Percentiles rank a stretch among this genome's conserved stretches.
phyloP scores from a whole-genome alignment of 2,888 invertebrate species.

The Acronicta leporina region DNA sequence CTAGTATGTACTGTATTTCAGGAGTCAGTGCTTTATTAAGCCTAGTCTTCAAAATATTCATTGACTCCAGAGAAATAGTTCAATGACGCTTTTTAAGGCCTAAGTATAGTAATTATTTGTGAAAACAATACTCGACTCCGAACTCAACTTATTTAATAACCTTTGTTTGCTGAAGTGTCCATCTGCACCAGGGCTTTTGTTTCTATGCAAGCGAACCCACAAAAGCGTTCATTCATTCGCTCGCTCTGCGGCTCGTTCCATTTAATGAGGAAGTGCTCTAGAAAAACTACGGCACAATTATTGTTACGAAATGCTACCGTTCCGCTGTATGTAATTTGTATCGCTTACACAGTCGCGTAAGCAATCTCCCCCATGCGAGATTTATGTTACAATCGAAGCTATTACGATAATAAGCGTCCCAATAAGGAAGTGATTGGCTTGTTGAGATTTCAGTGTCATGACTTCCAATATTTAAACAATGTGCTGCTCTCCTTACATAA shows the following conservation, averaged over 20 bases:
- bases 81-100: background rate
- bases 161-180: conserved; percentile 36
- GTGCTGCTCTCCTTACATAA: too few relatives aligned
- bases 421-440: conserved; percentile 18
- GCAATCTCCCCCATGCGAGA: conserved; percentile 56
- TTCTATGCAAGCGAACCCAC: conserved; percentile 62
- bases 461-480: too few relatives aligned
- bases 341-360: conserved; percentile 60
- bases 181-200: conserved; percentile 62
- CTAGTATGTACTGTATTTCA: too few relatives aligned
- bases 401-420: conserved; percentile 24
- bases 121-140: conserved; percentile 37
- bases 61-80: too few relatives aligned
- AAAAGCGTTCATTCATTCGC: conserved; percentile 60
- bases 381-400: conserved; percentile 46
- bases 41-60: too few relatives aligned
- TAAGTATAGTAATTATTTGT: conserved; percentile 32
- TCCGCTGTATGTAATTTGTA: conserved; percentile 66
- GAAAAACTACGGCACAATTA: conserved; percentile 80
- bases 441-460: background rate
- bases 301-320: conserved; percentile 75
- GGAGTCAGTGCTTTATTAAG: too few relatives aligned
- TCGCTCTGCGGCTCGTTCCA: conserved; percentile 63
- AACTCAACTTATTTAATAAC: conserved; percentile 52
- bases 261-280: conserved; percentile 88